A percentile compares a stretch with the other conserved stretches of the same genome.
Conservation (phyloP, 2,888 invertebrate species). For the Lepidonotus clava region DNA sequence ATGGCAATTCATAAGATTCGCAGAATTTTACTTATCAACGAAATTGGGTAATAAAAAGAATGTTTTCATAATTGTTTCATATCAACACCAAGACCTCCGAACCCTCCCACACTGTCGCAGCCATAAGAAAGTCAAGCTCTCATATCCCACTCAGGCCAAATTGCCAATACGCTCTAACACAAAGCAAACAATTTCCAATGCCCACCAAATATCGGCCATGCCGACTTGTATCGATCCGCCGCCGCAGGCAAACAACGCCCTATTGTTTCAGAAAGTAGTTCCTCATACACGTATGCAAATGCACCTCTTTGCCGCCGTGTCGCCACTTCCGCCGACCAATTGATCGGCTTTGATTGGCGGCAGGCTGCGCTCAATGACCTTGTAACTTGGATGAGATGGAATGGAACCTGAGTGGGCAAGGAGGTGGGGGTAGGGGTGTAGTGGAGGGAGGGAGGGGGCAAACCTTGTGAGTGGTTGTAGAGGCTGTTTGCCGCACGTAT, state of each 20-base stretch:
- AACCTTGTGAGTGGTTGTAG: no score
- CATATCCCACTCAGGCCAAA: no score
- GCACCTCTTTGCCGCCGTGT: background rate
- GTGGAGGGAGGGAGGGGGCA: no score
- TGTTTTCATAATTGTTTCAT: no score
- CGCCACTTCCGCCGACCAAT: constrained; percentile 12
- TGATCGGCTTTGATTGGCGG: constrained; percentile 43
- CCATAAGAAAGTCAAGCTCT: no score
- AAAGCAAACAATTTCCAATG: background rate
- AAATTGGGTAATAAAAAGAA: no score
- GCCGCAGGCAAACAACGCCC: background rate
- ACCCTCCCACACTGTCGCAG: no score
- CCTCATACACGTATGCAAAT: background rate
- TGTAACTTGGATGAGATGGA: background rate
- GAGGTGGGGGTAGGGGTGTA: no score
- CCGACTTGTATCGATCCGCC: background rate
- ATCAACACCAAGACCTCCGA: no score
- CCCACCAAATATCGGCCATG: background rate
- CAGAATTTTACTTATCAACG: no score
- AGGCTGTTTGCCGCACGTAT: no score
- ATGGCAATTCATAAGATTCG: no score
- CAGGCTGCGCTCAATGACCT: background rate
- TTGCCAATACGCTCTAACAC: background rate
- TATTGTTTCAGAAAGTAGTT: constrained; percentile 30
- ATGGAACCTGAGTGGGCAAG: background rate